Base-by-base conservation (phyloP, 2,888 invertebrate species). In the Gymnoscelis rufifasciata region DNA sequence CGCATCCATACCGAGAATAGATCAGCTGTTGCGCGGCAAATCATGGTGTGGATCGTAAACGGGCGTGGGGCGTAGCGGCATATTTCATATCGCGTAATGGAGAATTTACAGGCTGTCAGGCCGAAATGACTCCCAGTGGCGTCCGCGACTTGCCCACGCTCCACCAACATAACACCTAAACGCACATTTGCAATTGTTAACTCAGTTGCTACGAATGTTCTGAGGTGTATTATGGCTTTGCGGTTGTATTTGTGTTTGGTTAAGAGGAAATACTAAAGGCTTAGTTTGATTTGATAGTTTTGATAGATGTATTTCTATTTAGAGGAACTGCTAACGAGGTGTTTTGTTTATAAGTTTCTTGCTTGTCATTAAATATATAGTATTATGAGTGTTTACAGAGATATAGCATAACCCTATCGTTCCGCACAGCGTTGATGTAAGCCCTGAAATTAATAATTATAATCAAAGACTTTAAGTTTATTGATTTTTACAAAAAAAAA, bases 61-160 rank as follows among this genome's bases (percentile, higher is more conserved):
- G 71, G 66, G 53, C 47, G 52, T 63, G 63, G 68, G 73, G 71
- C 70, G 68, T 68, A 56, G 62, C 62, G 73, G 76, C 81, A 87
- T 89, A 88, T 88, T 83, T 89, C 88, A 89, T 89, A 89, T 81
- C 83, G 77, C 72, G 83, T 88, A 88, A 88, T 88, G 83, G 83
- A 74, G 83, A 88, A 89, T 89, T 88, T 89, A 89, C 88, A 88
- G 83, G 83, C 86, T 87, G 88, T 87, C 88, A 73, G 83, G 61
- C 51, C 68, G 80, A 71, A 88, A 89, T 87, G 86, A 86, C 83
- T 87, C 88, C 89, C 88, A 73, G 70, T 70, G 87, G 87, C 78
- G 84, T 77, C 71, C 62, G 64, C 71, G 68, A 71, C 66, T 57
- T 59, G 52, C 50, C 49, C 53, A 43, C 59, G 60, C 54, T 49